These are phyloP conservation scores for Archocentrus centrarchus DNA, from an alignment of 2,113 vertebrate species.

Conservation along the genomic window DNA sequence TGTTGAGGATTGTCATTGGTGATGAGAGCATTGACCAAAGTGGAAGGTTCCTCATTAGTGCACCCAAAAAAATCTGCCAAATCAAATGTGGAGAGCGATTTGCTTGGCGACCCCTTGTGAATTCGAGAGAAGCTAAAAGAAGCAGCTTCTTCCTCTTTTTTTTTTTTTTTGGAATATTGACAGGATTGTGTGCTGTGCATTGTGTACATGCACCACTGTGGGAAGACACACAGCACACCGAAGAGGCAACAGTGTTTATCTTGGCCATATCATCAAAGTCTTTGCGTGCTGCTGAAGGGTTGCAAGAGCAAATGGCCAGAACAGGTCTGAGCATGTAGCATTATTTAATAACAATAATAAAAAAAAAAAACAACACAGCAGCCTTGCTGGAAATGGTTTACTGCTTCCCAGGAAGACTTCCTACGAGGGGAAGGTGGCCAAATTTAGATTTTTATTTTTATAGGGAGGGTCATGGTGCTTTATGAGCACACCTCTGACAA, in stretches of 20 bases:
- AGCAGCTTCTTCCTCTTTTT: not conserved
- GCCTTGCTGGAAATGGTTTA: not conserved
- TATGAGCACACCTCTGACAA: not conserved
- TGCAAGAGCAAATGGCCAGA: not conserved
- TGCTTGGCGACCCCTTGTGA: not conserved
- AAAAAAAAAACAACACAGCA: not conserved
- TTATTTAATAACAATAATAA: not conserved
- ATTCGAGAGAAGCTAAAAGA: not conserved
- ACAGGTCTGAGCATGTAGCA: not conserved
- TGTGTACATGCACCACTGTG: not conserved
- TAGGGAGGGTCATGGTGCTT: not conserved
- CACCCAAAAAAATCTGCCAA: no score
- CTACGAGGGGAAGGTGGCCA: not conserved
- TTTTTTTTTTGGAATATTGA: not conserved
- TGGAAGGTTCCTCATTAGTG: not conserved
- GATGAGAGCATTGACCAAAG: not conserved
- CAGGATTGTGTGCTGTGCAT: not conserved
- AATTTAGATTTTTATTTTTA: not conserved
- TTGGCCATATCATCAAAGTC: not conserved
- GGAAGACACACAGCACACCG: rapidly evolving
- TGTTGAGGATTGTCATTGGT: not conserved
- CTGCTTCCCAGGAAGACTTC: not conserved
- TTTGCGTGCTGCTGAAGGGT: no score
- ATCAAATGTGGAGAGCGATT: not conserved
- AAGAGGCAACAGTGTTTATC: not conserved